Evolutionary conservation across 2,888 invertebrate genomes (phyloP), one percentile per base, ranked within the genome.

Genomic region (Acleris holmiana): DNA sequence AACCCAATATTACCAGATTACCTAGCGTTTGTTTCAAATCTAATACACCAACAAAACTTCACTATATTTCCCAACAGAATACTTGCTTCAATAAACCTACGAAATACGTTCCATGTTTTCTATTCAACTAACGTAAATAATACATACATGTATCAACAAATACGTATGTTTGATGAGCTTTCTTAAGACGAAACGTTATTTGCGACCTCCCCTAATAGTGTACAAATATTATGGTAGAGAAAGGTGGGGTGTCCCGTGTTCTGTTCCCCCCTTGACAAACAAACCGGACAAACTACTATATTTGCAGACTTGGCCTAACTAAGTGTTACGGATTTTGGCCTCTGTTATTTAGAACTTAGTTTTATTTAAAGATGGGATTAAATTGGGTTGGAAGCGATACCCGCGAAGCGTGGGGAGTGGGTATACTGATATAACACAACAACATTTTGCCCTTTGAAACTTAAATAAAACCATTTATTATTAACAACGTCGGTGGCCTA

Each of bases 181-280:
- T 53, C 47, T 48, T 41, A 66, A 61, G 63, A 53, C 49, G 29
- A 29, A 63, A 55, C 57, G 63, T 68, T 69, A 66, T 69, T 67
- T 67, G 61, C 56, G 46, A 59, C 62, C 56, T n/a, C 57, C 69
- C 19, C 61, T 72, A 72, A 71, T 69, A 72, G 67, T 68, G 67
- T 67, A 66, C 72, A 70, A 72, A 72, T 69, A 71, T 72, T 68
- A 68, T 67, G 62, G 60, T 35, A 41, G 54, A 49, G 23, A 50
- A 41, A 57, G 35, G 46, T 29, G 1, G 19, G 7, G 17, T 35
- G 35, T 35, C 13, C 13, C 13, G 35, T 13, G 13, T 35, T 35
- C 13, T 13, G 13, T 29, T 13, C 21, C 17, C 25, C 49, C 21
- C 44, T 47, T 17, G 53, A 54, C 62, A 67, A 64, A 68, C 67